Conservation (phyloP, 2,797 vertebrate species). For the Anguilla marmorata region DNA sequence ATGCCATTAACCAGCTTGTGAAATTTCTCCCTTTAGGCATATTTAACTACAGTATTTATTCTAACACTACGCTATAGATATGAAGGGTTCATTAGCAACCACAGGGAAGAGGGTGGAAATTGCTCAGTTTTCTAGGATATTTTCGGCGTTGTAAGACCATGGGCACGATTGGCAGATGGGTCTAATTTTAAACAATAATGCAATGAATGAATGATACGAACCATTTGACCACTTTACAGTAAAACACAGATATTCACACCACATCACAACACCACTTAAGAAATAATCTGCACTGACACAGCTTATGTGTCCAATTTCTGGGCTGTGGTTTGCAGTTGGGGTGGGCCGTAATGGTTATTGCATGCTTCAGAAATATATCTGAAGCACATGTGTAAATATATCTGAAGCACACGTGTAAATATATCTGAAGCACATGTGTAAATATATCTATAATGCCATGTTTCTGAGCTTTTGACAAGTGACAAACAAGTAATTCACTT, state of each 20-base stretch:
- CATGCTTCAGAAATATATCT: constrained; percentile 31
- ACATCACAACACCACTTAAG: background rate
- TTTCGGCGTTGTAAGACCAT: background rate
- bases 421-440: constrained; percentile 24
- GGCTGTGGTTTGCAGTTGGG: constrained; percentile 39
- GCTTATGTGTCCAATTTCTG: constrained; percentile 27
- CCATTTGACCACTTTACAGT: background rate
- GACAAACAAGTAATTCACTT: constrained; percentile 19
- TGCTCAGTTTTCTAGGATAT: background rate
- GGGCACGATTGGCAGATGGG: background rate
- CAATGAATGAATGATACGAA: background rate
- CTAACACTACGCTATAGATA: background rate
- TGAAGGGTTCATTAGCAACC: background rate
- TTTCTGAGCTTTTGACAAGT: constrained; percentile 31
- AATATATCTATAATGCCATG: constrained; percentile 34
- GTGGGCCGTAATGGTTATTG: constrained; percentile 37
- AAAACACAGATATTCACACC: background rate
- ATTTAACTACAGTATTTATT: background rate
- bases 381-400: constrained; percentile 9
- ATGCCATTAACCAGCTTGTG: background rate
- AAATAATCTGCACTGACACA: background rate
- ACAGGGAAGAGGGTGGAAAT: background rate
- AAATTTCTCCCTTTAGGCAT: background rate
- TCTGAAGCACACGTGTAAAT: constrained; percentile 18
- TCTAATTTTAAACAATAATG: background rate